phyloP scores from a whole-genome alignment of 2,113 vertebrate genomes.

The Alligator sinensis region DNA sequence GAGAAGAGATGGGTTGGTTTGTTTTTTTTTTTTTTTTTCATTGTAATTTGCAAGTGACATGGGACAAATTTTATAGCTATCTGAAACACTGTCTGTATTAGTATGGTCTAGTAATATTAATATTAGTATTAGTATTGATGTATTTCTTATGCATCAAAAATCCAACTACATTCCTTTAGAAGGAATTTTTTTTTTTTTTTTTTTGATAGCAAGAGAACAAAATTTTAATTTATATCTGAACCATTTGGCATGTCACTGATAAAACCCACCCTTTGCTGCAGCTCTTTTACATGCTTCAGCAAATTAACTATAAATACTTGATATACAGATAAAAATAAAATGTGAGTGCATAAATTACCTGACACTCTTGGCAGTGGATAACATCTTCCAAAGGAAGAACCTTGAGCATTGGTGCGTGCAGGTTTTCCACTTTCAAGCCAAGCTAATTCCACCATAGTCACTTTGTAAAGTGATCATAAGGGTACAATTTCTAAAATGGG shows the following conservation, averaged over 20 bases:
- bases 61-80: slow-evolving; percentile 14
- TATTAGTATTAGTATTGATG: not conserved
- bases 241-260: not conserved
- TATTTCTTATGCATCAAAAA: not conserved
- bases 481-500: not conserved
- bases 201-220: not conserved
- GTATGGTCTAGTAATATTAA: not conserved
- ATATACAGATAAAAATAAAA: slow-evolving; percentile 21
- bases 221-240: not conserved
- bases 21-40: too few relatives aligned
- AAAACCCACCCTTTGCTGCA: not conserved
- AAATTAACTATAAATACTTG: slow-evolving; percentile 35
- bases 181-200: slow-evolving; percentile 9
- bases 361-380: slow-evolving; percentile 3
- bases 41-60: not conserved
- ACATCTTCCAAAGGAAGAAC: not conserved
- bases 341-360: not conserved
- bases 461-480: not conserved
- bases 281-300: not conserved
- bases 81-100: not conserved
- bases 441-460: not conserved
- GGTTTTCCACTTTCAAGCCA: not conserved
- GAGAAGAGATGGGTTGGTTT: not conserved
- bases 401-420: not conserved
- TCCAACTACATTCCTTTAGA: not conserved